These are phyloP conservation scores for Acanthiza pusilla DNA, from an alignment of 2,797 vertebrate species.

Conservation along the genomic window DNA sequence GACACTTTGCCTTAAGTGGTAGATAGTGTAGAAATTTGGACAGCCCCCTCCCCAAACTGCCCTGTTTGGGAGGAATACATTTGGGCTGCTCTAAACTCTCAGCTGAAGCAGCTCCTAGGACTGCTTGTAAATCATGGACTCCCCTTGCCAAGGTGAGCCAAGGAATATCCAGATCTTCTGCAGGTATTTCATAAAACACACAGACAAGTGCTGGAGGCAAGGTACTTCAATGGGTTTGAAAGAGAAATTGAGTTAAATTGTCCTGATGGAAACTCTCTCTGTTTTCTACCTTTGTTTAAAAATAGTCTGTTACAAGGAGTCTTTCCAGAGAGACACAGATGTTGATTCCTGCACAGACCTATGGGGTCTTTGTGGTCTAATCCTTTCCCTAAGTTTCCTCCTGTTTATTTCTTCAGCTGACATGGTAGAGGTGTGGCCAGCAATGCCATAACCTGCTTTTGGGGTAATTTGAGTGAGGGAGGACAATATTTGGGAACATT, in stretches of 20 bases:
- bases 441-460: background rate
- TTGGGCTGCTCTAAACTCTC: background rate
- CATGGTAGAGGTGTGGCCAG: background rate
- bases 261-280: background rate
- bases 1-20: conserved; percentile 84
- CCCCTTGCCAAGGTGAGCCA: background rate
- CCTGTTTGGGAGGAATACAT: conserved; percentile 47
- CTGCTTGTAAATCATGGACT: background rate
- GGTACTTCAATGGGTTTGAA: background rate
- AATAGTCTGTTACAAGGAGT: background rate
- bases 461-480: background rate
- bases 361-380: background rate
- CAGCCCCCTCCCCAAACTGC: background rate
- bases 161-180: background rate
- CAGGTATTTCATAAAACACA: accelerated
- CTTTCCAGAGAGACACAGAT: background rate
- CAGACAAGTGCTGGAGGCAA: background rate
- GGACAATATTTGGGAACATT: background rate
- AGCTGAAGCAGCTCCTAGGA: background rate
- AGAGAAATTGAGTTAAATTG: background rate
- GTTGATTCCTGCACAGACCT: background rate
- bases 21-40: conserved; percentile 85
- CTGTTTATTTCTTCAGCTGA: background rate
- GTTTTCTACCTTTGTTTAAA: background rate
- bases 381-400: background rate